A percentile compares a stretch with the other conserved stretches of the same genome.
These are phyloP conservation scores for Caenorhabditis sp. DNA, from an alignment of 2,888 invertebrate species.

Conservation along the genomic window DNA sequence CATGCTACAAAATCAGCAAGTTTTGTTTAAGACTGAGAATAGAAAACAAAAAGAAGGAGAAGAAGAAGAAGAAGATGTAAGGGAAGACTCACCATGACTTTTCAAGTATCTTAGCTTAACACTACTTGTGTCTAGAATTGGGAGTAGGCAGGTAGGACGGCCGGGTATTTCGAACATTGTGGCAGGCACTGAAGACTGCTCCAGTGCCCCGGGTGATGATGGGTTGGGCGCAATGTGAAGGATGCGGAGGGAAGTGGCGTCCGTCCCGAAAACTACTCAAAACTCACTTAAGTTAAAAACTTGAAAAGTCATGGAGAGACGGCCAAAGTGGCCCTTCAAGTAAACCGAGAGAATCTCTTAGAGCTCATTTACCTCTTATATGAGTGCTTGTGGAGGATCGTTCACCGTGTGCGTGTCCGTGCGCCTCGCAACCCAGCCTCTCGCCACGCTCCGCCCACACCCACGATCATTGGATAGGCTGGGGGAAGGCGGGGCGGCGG, in stretches of 20 bases:
- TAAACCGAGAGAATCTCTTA: constrained; percentile 63
- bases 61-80: neutral
- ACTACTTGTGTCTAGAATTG: neutral
- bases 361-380: constrained; percentile 68
- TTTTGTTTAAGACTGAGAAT: constrained; percentile 3
- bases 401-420: constrained; percentile 44
- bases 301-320: constrained; percentile 59
- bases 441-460: constrained; percentile 23
- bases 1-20: constrained; percentile 20
- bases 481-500: constrained; percentile 19
- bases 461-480: constrained; percentile 14
- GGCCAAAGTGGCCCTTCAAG: constrained; percentile 57
- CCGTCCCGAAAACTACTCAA: constrained; percentile 55
- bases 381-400: constrained; percentile 63
- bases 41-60: neutral
- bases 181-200: constrained; percentile 26
- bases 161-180: constrained; percentile 5
- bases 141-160: neutral
- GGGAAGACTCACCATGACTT: constrained; percentile 37
- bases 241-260: constrained; percentile 46
- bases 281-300: constrained; percentile 57
- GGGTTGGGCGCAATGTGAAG: constrained; percentile 44
- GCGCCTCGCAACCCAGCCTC: constrained; percentile 44
- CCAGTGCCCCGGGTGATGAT: constrained; percentile 33
- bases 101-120: constrained; percentile 19